These are phyloP conservation scores for Drosophila punjabiensis DNA, from an alignment of 1,140 invertebrate genomes.

Conservation along the genomic window DNA sequence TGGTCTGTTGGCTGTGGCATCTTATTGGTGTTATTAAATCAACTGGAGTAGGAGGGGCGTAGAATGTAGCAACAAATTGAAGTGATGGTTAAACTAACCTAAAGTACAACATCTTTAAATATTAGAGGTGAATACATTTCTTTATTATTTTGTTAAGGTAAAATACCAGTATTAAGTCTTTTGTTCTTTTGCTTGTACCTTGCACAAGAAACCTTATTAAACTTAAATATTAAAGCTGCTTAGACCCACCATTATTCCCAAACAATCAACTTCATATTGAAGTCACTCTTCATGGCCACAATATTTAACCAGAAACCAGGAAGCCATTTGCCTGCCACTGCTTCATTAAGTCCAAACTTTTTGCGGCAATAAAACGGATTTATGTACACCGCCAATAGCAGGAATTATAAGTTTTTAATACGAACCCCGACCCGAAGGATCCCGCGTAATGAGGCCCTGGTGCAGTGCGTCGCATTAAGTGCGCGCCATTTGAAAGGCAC, in stretches of 20 bases:
- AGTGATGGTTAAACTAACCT: too few species aligned
- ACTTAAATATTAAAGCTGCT: neutral
- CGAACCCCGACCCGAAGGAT: conserved; percentile 1
- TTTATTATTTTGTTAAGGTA: neutral
- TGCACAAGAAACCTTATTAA: neutral
- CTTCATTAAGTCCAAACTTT: conserved; percentile 64
- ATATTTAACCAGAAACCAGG: conserved; percentile 1
- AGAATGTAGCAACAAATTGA: neutral
- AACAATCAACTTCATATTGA: conserved; percentile 5
- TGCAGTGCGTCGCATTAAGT: conserved; percentile 75
- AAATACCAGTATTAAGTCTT: neutral
- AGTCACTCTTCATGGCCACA: neutral
- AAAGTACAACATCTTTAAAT: neutral
- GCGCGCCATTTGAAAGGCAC: conserved; percentile 66
- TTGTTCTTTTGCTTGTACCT: neutral
- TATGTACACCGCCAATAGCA: conserved; percentile 73
- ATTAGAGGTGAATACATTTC: neutral
- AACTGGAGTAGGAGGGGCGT: conserved; percentile 16
- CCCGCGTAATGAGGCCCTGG: conserved; percentile 27
- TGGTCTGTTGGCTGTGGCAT: conserved; percentile 28
- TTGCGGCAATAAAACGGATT: conserved; percentile 68
- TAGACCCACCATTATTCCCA: neutral
- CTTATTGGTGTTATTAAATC: conserved; percentile 73
- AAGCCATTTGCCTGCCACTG: conserved; percentile 38
- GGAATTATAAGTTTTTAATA: conserved; percentile 81